Percentiles rank a stretch among this genome's conserved stretches.
Conservation (phyloP, 2,113 vertebrate species). For the Menura novaehollandiae region DNA sequence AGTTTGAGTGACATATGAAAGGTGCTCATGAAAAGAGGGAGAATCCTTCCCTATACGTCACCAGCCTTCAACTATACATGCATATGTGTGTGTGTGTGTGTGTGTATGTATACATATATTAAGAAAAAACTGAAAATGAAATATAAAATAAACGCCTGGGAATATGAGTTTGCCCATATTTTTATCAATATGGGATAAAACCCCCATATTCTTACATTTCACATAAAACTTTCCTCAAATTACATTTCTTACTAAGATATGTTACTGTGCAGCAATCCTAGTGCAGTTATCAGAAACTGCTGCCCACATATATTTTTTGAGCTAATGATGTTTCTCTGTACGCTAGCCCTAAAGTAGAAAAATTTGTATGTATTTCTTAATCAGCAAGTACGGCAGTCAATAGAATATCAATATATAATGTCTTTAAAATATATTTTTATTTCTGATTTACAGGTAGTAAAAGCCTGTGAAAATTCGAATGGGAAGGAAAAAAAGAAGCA, state of each 20-base stretch:
- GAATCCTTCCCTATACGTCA: background rate
- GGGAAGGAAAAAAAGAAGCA: background rate
- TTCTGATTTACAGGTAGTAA: background rate
- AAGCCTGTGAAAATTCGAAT: background rate
- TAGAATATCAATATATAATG: background rate
- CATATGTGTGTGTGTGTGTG: rapidly evolving
- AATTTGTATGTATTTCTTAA: background rate
- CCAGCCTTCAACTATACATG: background rate
- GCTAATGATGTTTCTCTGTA: background rate
- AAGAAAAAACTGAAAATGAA: background rate
- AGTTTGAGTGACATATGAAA: background rate
- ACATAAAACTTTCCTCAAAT: background rate
- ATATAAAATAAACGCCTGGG: background rate
- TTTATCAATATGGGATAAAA: background rate
- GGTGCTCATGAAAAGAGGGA: background rate
- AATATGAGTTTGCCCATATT: background rate
- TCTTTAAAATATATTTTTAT: background rate
- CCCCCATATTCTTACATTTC: background rate
- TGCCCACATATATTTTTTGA: background rate
- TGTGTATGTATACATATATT: rapidly evolving
- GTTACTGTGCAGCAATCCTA: background rate
- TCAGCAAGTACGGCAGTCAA: background rate
- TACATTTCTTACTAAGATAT: background rate
- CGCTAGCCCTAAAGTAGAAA: background rate
- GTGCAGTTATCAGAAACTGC: background rate